A percentile compares a stretch with the other conserved stretches of the same genome.
Evolutionary conservation across 2,888 invertebrate species (phyloP).

Genomic region (Tetropium fuscum): DNA sequence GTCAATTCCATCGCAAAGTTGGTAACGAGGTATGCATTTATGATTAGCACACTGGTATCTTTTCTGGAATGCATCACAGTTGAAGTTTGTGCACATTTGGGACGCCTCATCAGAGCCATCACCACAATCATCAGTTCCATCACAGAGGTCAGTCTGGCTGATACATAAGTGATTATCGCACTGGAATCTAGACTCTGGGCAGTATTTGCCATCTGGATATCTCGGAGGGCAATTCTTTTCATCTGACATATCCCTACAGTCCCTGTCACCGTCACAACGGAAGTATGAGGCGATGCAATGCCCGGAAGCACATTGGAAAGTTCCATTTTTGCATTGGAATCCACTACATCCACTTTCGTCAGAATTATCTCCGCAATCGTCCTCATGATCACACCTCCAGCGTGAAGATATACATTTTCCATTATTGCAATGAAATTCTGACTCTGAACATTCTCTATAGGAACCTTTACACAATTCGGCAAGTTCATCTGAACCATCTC

Average conservation of each 20-base stretch:
- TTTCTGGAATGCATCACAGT: constrained; percentile 84
- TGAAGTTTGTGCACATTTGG: constrained; percentile 84
- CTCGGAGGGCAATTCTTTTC: constrained; percentile 91
- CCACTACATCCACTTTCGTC: constrained; percentile 89
- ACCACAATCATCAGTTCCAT: constrained; percentile 93
- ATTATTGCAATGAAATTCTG: constrained; percentile 87
- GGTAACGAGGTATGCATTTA: constrained; percentile 86
- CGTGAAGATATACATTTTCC: constrained; percentile 92
- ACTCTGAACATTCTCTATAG: constrained; percentile 93
- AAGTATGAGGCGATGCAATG: constrained; percentile 93
- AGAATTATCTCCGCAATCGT: constrained; percentile 95
- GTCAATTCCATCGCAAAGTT: constrained; percentile 91
- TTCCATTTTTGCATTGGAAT: constrained; percentile 88
- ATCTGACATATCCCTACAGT: constrained; percentile 91
- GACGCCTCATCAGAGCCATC: constrained; percentile 91
- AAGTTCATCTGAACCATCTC: constrained; percentile 92
- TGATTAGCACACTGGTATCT: constrained; percentile 93
- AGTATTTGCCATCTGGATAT: constrained; percentile 88
- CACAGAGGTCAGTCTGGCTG: constrained; percentile 89
- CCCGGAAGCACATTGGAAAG: constrained; percentile 92
- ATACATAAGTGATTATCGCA: constrained; percentile 95
- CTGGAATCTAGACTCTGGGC: constrained; percentile 91
- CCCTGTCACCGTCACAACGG: constrained; percentile 90
- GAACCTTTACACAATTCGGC: constrained; percentile 83
- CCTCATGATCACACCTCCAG: constrained; percentile 96